These are phyloP conservation scores for Muscicapa adusta DNA, from an alignment of 2,113 vertebrate species.

Conservation along the genomic window DNA sequence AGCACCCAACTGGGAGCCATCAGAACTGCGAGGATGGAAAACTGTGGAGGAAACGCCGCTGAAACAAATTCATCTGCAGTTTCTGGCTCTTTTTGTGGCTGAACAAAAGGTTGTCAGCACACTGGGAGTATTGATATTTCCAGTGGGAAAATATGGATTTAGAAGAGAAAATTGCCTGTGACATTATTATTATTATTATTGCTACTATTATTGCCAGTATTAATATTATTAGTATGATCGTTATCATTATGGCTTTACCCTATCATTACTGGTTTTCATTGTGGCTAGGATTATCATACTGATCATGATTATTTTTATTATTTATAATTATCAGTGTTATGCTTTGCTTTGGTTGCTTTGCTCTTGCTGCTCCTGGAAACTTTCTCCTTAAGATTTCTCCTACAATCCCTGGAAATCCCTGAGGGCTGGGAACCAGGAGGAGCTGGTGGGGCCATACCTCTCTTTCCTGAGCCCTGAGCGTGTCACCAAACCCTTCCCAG, in stretches of 20 bases:
- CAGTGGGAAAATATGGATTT: neutral
- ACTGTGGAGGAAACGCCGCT: rapidly evolving
- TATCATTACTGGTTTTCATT: neutral
- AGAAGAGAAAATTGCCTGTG: neutral
- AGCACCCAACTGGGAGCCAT: neutral
- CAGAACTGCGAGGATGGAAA: neutral
- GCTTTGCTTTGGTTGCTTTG: neutral
- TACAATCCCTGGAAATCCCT: rapidly evolving
- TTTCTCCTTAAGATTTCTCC: neutral
- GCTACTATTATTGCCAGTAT: neutral
- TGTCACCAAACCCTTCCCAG: constrained; percentile 1
- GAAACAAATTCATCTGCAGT: neutral
- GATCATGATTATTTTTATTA: neutral
- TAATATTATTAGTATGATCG: neutral
- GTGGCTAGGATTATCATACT: neutral
- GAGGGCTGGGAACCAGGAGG: neutral
- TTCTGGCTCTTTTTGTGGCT: neutral
- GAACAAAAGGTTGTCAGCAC: neutral
- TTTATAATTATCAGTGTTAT: neutral
- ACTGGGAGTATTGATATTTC: neutral
- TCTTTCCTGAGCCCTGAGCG: neutral
- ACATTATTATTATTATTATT: neutral
- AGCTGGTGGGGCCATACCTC: neutral
- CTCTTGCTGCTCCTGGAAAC: neutral
- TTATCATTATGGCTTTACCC: neutral